These are phyloP conservation scores for Phodopus roborovskii DNA, from an alignment of 2,113 vertebrate genomes.

Conservation along the genomic window DNA sequence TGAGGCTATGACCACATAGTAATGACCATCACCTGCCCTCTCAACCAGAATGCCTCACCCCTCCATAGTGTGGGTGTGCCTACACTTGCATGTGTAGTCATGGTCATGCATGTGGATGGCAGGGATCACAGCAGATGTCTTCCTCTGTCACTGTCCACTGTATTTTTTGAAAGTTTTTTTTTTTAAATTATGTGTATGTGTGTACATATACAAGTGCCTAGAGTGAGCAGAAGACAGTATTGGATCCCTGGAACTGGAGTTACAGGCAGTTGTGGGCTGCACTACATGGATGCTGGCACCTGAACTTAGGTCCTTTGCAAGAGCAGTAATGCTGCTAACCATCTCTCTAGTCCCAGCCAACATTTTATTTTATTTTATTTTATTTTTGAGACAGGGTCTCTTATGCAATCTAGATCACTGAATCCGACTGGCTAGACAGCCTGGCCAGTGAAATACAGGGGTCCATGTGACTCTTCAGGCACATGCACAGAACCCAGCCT, in stretches of 20 bases:
- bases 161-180: not conserved
- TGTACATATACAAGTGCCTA: not conserved
- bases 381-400: not conserved
- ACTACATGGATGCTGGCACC: not conserved
- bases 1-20: not conserved
- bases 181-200: not conserved
- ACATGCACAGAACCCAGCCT: not conserved
- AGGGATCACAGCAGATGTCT: not conserved
- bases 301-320: not conserved
- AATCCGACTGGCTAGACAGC: no score
- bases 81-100: not conserved
- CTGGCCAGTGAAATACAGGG: not conserved
- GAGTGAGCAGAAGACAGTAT: not conserved
- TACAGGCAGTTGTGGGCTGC: not conserved
- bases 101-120: not conserved
- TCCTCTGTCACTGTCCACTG: not conserved
- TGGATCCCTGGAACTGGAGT: not conserved
- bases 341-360: not conserved
- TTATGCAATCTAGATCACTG: not conserved
- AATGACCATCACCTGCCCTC: not conserved
- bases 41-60: not conserved
- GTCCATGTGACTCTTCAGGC: not conserved
- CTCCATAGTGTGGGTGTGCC: not conserved
- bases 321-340: not conserved
- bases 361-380: no score